Evolutionary conservation across 2,797 vertebrate genomes (phyloP), one percentile per base, ranked within the genome.

Genomic region (Streptopelia turtur): DNA sequence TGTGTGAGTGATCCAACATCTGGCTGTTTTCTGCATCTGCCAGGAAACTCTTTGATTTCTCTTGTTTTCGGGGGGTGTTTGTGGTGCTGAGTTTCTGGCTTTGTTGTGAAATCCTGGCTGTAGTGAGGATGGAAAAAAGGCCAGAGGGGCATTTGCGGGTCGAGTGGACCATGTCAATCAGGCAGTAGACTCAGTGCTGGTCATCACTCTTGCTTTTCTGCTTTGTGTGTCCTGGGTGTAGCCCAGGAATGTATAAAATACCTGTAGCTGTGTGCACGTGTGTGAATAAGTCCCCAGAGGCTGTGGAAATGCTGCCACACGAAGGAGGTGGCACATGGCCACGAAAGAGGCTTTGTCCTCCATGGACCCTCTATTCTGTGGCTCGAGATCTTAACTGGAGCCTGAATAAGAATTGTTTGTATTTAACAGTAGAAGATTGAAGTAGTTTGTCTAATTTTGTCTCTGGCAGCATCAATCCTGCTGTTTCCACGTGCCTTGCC

Each of bases 61-160:
- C 24, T 4, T 12, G 15, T 1, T 25, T 41, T 8, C 0, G 0
- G 30, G 5, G 43, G 9, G 1, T 16, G 17, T 18, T 14, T 49
- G 72, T 59, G 64, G 31, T 31, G 57, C 75, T 22, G 49, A 11
- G n/a, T 27, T 79, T 16, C 22, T n/a, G 68, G 37, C 5, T 0
- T 30, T 50, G 53, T 20, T 1, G 3, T 13, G 75, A 23, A 53
- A 6, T 24, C 11, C 0, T 1, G 1, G n/a, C 5, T 3, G 1
- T 50, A 23, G 49, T 10, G 82, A 59, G 59, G 52, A 11, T 55
- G 15, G 64, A 30, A 39, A 15, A 39, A 50, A 45, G 56, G 24
- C 50, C 9, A 5, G 33, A 7, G 31, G n/a, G 27, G 25, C 14
- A 2, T 22, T 17, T 11, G 33, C 50, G 23, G 61, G 35, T 49